Conservation (phyloP, 2,113 vertebrate genomes). For the Nycticorax nycticorax region DNA sequence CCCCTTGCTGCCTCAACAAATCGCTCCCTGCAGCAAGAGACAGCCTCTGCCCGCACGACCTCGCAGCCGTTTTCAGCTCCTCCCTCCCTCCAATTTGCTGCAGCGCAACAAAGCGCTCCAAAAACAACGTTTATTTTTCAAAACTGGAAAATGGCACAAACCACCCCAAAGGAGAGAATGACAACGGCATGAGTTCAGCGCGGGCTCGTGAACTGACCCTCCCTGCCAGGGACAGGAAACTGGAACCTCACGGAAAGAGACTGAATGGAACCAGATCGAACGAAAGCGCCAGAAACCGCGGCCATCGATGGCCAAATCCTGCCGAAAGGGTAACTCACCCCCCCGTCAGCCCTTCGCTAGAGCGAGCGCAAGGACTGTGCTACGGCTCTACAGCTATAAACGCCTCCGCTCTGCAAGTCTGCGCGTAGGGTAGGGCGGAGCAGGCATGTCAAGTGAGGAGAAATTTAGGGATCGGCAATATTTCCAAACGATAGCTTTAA, state of each 20-base stretch:
- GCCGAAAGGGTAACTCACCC: neutral
- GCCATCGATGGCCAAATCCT: neutral
- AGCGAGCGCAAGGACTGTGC: neutral
- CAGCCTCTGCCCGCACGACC: neutral
- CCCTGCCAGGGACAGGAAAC: constrained; percentile 39
- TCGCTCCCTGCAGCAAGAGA: neutral
- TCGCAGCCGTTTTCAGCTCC: neutral
- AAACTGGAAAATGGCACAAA: constrained; percentile 60
- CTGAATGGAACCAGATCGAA: constrained; percentile 4
- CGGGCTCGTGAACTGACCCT: neutral
- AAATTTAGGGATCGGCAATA: neutral
- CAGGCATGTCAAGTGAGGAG: neutral
- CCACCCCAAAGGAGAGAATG: constrained; percentile 39
- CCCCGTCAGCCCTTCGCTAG: neutral
- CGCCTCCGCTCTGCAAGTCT: neutral
- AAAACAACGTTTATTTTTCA: constrained; percentile 48
- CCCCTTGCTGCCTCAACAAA: neutral
- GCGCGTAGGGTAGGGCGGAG: neutral
- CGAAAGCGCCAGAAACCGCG: neutral
- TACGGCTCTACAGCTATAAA: neutral
- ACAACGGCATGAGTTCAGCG: constrained; percentile 13
- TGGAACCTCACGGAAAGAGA: neutral
- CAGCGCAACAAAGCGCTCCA: constrained; percentile 30
- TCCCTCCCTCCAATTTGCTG: neutral
- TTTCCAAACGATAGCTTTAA: neutral